Base-by-base conservation (phyloP, 1,140 invertebrate species). In the Meteorus sp. region DNA sequence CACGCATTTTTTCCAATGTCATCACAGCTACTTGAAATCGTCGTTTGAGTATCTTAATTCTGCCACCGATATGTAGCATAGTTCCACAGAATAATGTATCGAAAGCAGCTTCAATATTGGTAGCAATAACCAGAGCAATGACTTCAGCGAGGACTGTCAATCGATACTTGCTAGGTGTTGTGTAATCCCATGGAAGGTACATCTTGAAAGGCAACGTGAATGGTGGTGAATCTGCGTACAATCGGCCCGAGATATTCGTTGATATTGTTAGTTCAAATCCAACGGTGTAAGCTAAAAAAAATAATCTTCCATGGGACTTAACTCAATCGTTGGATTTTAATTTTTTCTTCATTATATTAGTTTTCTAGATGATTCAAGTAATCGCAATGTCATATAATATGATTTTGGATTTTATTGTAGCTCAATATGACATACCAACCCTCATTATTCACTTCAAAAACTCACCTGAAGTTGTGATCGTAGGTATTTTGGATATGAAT, bases 61-160 rank as follows among this genome's bases (percentile, higher is more conserved):
- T 35, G 6, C 22, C 35, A 41, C 51, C 39, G 2, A 53, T 27
- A 13, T 41, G 37, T n/a, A 53, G 9, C 20, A 53, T 27, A 35
- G 43, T 53, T 0, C 51, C 51, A 29, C 35, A 13, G 27, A 37
- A 53, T 4, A 53, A n/a, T 19, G 37, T 27, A 22, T 53, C 51
- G 17, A 22, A 37, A 3, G n/a, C 51, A 8, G 17, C 29, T 6
- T 41, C 13, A 20, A 53, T 15, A 41, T 53, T 27, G 7, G 31
- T 20, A n/a, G 29, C 17, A 9, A 27, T 25, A n/a, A 53, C 13
- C 1, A 41, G 3, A 3, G 51, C 27, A 8, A 53, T 1, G 1
- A 53, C 2, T 27, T 53, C 35, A n/a, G n/a, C n/a, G 1, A 15
- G 37, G 3, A 23, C 33, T 6, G 51, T 9, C 2, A 53, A n/a